These are phyloP conservation scores for Ectemnius cavifrons DNA, from an alignment of 2,888 invertebrate genomes.

Conservation along the genomic window DNA sequence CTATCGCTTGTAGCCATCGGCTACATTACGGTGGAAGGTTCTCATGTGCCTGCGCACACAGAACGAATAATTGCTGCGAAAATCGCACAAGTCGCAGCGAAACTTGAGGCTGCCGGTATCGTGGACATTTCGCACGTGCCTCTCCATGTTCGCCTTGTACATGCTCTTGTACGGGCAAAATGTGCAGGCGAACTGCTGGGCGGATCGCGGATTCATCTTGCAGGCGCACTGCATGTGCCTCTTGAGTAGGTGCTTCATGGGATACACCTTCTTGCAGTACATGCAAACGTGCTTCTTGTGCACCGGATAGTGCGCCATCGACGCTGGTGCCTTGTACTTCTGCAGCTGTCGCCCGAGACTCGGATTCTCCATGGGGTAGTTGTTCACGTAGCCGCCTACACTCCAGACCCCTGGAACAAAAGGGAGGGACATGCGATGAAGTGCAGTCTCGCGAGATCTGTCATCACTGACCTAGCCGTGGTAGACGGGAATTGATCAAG, in stretches of 20 bases:
- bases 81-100: constrained; percentile 69
- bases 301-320: constrained; percentile 11
- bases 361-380: constrained; percentile 19
- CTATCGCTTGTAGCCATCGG: constrained; percentile 22
- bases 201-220: constrained; percentile 61
- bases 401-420: constrained; percentile 62
- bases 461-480: too few species aligned
- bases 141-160: constrained; percentile 76
- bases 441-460: constrained; percentile 16
- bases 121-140: constrained; percentile 74
- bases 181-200: constrained; percentile 75
- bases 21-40: constrained; percentile 63
- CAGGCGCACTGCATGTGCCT: constrained; percentile 66
- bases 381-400: constrained; percentile 29
- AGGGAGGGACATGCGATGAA: constrained; percentile 45
- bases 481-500: too few species aligned
- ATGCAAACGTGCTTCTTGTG: constrained; percentile 63
- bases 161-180: constrained; percentile 74
- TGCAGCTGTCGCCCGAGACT: constrained; percentile 29
- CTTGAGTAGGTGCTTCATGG: constrained; percentile 60
- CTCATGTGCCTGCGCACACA: constrained; percentile 73
- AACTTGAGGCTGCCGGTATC: constrained; percentile 64
- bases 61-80: constrained; percentile 72
- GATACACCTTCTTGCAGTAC: constrained; percentile 66
- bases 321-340: constrained; percentile 27